A percentile compares a stretch with the other conserved stretches of the same genome.
phyloP scores from a whole-genome alignment of 2,113 vertebrate genomes.

The Gallinago media region DNA sequence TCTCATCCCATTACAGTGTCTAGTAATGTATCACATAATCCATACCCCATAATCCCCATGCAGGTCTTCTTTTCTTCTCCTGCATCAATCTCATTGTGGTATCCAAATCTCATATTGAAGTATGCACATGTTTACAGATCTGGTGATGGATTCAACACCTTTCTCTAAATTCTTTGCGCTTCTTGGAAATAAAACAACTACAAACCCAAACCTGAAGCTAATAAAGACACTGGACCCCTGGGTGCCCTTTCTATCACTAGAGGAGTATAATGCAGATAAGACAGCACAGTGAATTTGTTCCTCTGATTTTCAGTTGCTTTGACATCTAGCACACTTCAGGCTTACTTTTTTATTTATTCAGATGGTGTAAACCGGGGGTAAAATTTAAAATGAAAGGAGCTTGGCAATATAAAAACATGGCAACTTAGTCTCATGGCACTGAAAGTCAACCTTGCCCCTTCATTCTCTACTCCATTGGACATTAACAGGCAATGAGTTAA shows the following conservation, averaged over 20 bases:
- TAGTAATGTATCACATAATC: not conserved
- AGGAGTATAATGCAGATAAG: not conserved
- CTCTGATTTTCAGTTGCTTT: not conserved
- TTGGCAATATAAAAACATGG: not conserved
- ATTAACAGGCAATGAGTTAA: not conserved
- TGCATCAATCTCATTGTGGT: not conserved
- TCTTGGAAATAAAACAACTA: not conserved
- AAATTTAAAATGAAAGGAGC: not conserved
- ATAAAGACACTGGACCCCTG: not conserved
- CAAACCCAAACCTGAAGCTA: not conserved
- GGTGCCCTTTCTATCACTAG: not conserved
- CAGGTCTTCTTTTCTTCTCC: not conserved
- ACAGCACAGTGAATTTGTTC: not conserved
- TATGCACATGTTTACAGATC: not conserved
- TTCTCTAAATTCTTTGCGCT: not conserved
- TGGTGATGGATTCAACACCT: not conserved
- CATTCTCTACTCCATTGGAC: not conserved
- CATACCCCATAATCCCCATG: rapidly evolving
- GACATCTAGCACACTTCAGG: not conserved
- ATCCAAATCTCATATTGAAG: not conserved
- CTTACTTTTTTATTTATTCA: not conserved
- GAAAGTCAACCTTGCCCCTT: not conserved
- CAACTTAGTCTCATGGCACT: not conserved
- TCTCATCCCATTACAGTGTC: not conserved
- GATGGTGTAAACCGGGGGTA: not conserved